Evolutionary conservation across 2,888 invertebrate genomes (phyloP), one percentile per base, ranked within the genome.

Genomic region (Amphipoea lucens): DNA sequence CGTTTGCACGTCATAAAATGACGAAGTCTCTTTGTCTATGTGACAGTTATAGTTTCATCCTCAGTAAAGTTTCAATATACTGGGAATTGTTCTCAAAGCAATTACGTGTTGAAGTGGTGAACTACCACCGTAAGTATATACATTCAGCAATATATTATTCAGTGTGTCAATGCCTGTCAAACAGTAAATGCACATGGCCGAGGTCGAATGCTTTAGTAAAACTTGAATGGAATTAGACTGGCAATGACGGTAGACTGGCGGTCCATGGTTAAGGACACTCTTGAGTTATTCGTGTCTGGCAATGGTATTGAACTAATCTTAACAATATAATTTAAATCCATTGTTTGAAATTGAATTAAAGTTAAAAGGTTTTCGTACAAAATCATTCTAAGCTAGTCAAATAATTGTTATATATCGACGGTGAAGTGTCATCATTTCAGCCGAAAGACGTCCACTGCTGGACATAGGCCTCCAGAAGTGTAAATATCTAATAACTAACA

Each of bases 201-300:
- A 85, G 85, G 85, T 87, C 72, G 20, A 77, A 67, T 42, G 62
- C 77, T 74, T 69, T 76, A 76, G 66, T 84, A 68, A 74, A 76
- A 79, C 83, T 80, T 76, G 67, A 85, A 84, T 88, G 74, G 78
- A 40, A 78, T 83, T 86, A 83, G 80, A 88, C 62, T 74, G 68
- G 40, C 40, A 40, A 65, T 65, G n/a, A n/a, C 57, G n/a, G n/a
- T n/a, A 60, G 57, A 60, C n/a, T n/a, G 40, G 63, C 75, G 63
- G 69, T 65, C 54, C 71, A 79, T 76, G 78, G 72, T 62, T 84
- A 84, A 81, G 85, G 81, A 85, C 76, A 84, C 20, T 45, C 57
- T 60, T 67, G 65, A 67, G 23, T 57, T 72, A 72, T 57, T 79
- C 48, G 68, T 74, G 51, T 54, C 29, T 83, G 23, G 29, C 42